Evolutionary conservation across 2,797 vertebrate genomes (phyloP).

Genomic region (Oryzias sinensis): DNA sequence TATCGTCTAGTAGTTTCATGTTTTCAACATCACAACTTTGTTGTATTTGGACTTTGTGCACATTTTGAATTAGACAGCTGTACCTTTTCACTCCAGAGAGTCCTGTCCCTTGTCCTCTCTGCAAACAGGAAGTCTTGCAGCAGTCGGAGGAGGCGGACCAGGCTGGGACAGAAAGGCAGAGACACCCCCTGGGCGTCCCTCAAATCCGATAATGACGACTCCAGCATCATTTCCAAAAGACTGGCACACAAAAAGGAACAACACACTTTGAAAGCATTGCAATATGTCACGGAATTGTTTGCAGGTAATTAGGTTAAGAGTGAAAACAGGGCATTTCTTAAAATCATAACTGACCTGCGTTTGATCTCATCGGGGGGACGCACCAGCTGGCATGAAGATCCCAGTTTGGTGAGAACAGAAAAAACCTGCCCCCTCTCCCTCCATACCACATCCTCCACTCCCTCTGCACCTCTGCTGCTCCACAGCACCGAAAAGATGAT

Average conservation of each 20-base stretch:
- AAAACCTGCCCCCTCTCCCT: slow-evolving; percentile 94
- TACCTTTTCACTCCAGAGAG: slow-evolving; percentile 98
- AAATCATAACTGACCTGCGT: slow-evolving; percentile 79
- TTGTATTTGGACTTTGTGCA: no score
- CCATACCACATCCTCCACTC: slow-evolving; percentile 85
- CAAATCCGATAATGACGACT: slow-evolving; percentile 90
- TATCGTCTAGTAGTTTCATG: no score
- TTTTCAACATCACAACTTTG: not conserved
- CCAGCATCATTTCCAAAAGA: slow-evolving; percentile 98
- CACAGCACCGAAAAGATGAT: slow-evolving; percentile 93
- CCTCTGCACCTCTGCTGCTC: slow-evolving; percentile 86
- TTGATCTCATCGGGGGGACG: slow-evolving; percentile 94
- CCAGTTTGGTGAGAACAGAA: slow-evolving; percentile 95
- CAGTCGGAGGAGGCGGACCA: slow-evolving; percentile 88
- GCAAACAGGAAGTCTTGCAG: slow-evolving; percentile 96
- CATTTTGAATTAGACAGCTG: not conserved
- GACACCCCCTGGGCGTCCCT: slow-evolving; percentile 77
- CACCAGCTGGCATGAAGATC: slow-evolving; percentile 89
- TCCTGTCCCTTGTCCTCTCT: slow-evolving; percentile 89
- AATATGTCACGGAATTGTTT: not conserved
- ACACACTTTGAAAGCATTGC: not conserved
- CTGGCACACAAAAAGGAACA: slow-evolving; percentile 62
- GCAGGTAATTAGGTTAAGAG: slow-evolving; percentile 1
- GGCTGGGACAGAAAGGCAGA: slow-evolving; percentile 84
- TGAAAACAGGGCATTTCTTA: not conserved